Evolutionary conservation across 2,888 invertebrate genomes (phyloP), one percentile per base, ranked within the genome.

Genomic region (Celastrina argiolus): DNA sequence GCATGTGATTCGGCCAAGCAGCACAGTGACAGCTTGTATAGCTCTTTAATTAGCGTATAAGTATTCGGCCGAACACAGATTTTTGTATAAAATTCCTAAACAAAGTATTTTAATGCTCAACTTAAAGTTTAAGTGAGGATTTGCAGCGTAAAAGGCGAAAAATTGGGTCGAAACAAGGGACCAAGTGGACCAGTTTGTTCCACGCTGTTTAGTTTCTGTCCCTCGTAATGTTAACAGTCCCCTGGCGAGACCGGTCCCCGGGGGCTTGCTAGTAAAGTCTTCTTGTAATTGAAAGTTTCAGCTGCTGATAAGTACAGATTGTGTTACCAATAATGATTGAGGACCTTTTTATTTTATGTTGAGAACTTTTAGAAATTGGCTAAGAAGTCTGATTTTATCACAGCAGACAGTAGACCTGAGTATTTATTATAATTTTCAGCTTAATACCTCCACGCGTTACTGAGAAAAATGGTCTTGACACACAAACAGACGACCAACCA

Each of bases 181-280:
- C 42, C n/a, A 42, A 42, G 42, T 42, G 16, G 42, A n/a, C 42
- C 42, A 42, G 42, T 42, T 42, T 42, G 42, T 42, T 42, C n/a
- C 42, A n/a, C n/a, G 42, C 16, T 42, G 42, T 16, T 42, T 42
- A 42, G 42, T 42, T 42, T 42, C 16, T 42, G 42, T 42, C 42
- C 42, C 42, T 42, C 42, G 42, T 42, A 42, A 42, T n/a, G 42
- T 42, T 42, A 42, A 42, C 42, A 42, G 42, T 42, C 41, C 41
- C 41, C 41, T 42, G 41, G 41, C 41, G 16, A 42, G 7, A 42
- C 41, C 5, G 41, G n/a, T 16, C 42, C 42, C 6, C 14, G 42
- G 42, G 42, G 42, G 42, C 7, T 42, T 7, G 42, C 5, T 42
- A 14, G 41, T 41, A n/a, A 42, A 42, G n/a, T 42, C 42, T 16